Base-by-base conservation (phyloP, 2,113 vertebrate species). In the Rattus rattus region DNA sequence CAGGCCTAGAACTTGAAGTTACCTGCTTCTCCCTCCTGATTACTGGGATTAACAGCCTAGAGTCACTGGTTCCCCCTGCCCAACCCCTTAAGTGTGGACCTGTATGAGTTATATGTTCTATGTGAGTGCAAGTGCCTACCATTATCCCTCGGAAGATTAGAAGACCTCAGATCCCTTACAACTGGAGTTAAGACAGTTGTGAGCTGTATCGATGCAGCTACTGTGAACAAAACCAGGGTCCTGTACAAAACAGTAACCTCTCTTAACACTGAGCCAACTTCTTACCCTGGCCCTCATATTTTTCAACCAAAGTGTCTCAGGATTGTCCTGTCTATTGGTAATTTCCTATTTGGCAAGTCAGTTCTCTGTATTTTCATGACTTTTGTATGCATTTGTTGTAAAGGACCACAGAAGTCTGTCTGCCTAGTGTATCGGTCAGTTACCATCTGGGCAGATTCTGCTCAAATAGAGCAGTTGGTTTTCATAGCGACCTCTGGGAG, bases 281-380 rank as follows among this genome's bases (percentile, higher is more conserved):
- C 11, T 33, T 8, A 52, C 12, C 73, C 75, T 65, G 8, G 10
- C 16, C 28, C 43, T 65, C 7, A 1, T 30, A 85, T 22, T 67
- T 89, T 86, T 90, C 59, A 90, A 61, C n/a, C 49, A 61, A 83
- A 47, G 49, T 63, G 89, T 93, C 49, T 79, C 36, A 73, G 47
- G 36, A 28, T 39, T 22, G 63, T n/a, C n/a, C 33, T 49, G 70
- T 24, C 63, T 14, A 28, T 36, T 54, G 16, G 49, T 88, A 85
- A 85, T 69, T 84, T 85, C 80, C 56, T 80, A 86, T 75, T 97
- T 75, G 49, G 26, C 59, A 36, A 84, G 52, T 39, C 22, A 65
- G 4, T 73, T 75, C 61, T 90, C 69, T 10, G 22, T 43, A 72
- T 88, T 83, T 24, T 61, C 33, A 36, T 90, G 69, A 87, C 73